phyloP scores from a whole-genome alignment of 2,797 vertebrate genomes.

The Eulemur rubriventer region DNA sequence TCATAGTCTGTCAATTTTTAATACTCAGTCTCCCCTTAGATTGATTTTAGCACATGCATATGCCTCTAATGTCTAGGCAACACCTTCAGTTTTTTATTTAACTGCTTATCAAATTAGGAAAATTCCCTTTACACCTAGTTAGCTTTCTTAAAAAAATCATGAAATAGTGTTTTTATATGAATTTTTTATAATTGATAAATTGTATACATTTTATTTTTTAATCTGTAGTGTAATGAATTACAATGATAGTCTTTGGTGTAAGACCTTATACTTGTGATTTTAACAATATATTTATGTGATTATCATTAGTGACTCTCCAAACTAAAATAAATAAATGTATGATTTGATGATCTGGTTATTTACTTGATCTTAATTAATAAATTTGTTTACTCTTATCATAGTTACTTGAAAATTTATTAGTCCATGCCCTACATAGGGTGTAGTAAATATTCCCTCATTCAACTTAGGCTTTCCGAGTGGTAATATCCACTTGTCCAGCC shows the following conservation, averaged over 20 bases:
- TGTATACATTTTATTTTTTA: neutral
- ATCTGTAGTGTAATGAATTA: neutral
- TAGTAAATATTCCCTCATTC: neutral
- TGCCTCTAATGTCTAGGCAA: neutral
- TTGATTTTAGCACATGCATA: neutral
- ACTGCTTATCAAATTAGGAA: neutral
- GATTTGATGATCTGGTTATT: neutral
- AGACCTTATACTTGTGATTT: neutral
- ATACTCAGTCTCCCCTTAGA: neutral
- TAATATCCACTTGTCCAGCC: neutral
- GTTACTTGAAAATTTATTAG: neutral
- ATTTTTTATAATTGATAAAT: neutral
- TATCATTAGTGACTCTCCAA: neutral
- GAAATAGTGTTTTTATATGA: neutral
- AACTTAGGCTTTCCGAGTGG: neutral
- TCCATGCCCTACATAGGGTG: neutral
- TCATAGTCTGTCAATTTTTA: neutral
- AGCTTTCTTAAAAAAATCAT: neutral
- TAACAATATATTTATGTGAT: neutral
- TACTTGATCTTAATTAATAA: constrained; percentile 24
- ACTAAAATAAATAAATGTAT: neutral
- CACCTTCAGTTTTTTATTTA: neutral
- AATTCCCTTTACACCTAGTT: neutral
- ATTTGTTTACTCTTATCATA: neutral
- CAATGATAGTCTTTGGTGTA: neutral